These are phyloP conservation scores for Puffinus mauretanicus DNA, from an alignment of 2,113 vertebrate genomes.

Conservation along the genomic window DNA sequence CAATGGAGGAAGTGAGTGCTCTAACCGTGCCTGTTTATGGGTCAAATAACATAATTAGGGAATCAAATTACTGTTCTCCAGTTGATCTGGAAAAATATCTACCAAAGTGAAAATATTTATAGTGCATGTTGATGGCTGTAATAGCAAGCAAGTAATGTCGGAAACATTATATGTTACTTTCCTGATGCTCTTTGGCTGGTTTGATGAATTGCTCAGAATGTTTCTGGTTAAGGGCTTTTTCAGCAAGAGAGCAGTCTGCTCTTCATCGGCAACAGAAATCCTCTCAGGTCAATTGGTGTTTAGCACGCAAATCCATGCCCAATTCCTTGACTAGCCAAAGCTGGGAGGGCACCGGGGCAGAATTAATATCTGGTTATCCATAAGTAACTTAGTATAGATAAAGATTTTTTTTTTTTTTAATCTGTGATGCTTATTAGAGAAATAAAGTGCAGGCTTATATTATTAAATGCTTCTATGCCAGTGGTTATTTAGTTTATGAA, in stretches of 20 bases:
- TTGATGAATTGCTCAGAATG: background rate
- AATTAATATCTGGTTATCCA: background rate
- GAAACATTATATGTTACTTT: background rate
- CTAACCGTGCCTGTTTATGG: conserved; percentile 66
- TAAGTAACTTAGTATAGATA: background rate
- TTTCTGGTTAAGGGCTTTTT: background rate
- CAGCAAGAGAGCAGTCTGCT: background rate
- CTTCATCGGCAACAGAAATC: background rate
- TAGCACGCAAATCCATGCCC: background rate
- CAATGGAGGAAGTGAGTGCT: conserved; percentile 96
- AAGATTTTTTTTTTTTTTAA: background rate
- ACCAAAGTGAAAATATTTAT: background rate
- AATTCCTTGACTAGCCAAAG: background rate
- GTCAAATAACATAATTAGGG: conserved; percentile 5
- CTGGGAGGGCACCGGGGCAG: background rate
- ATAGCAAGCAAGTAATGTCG: background rate
- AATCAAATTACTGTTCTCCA: background rate
- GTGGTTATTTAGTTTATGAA: background rate
- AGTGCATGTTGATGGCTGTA: conserved; percentile 39
- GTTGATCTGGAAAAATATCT: background rate
- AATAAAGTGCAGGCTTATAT: background rate
- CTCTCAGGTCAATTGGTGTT: background rate
- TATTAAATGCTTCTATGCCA: background rate
- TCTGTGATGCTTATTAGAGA: background rate
- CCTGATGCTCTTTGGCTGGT: background rate